Percentiles rank a stretch among this genome's conserved stretches.
These are phyloP conservation scores for Brachyalestes nurse DNA, from an alignment of 2,797 vertebrate species.

Conservation along the genomic window DNA sequence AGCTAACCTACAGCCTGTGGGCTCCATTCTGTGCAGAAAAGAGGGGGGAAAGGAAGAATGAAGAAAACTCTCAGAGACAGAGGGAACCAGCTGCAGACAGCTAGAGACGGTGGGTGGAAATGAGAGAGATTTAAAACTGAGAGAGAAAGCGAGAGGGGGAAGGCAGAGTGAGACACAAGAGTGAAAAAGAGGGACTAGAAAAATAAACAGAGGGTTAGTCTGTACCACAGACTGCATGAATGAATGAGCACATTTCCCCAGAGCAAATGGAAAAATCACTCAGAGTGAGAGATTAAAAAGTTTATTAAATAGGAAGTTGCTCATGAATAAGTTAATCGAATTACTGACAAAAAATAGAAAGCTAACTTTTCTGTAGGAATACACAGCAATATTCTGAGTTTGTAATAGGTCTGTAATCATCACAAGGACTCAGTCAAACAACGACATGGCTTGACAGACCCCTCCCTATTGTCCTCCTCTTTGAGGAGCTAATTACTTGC, in stretches of 20 bases:
- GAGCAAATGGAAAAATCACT: constrained; percentile 1
- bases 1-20: constrained; percentile 10
- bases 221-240: not conserved
- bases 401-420: not conserved
- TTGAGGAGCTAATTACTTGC: constrained; percentile 11
- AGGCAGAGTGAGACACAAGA: not conserved
- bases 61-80: not conserved
- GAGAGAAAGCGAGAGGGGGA: not conserved
- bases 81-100: not conserved
- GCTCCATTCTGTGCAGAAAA: not conserved
- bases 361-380: not conserved
- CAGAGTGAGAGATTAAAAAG: not conserved
- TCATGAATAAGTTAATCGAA: constrained; percentile 11
- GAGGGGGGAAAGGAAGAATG: constrained; percentile 1
- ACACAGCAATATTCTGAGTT: not conserved
- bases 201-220: not conserved
- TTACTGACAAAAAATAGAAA: not conserved
- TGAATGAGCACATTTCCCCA: not conserved
- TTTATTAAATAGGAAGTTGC: constrained; percentile 6
- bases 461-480: constrained; percentile 12
- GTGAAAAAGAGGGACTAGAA: constrained; percentile 4
- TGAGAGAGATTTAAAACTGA: not conserved
- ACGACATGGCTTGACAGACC: constrained; percentile 28
- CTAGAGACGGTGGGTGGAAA: constrained; percentile 12
- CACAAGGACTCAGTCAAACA: constrained; percentile 17